These are phyloP conservation scores for Vanessa cardui DNA, from an alignment of 2,888 invertebrate genomes.

Conservation along the genomic window DNA sequence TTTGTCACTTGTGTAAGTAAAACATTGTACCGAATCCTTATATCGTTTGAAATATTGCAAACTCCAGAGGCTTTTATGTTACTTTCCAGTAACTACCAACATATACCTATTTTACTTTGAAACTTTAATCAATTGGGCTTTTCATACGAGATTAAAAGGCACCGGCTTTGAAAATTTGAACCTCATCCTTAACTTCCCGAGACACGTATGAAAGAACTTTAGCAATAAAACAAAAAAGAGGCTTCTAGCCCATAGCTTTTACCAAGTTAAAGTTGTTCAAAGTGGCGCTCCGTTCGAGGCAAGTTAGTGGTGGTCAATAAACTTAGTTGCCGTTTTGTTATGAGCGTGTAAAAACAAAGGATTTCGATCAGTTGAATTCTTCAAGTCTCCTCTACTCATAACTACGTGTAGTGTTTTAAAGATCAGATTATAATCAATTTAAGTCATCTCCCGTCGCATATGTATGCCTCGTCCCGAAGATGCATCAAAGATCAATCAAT, in stretches of 20 bases:
- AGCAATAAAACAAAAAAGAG: constrained; percentile 73
- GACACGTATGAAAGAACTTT: constrained; percentile 76
- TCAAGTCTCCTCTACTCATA: constrained; percentile 28
- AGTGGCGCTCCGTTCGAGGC: constrained; percentile 63
- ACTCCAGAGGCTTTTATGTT: background rate
- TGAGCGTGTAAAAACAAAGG: constrained; percentile 47
- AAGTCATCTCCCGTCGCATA: background rate
- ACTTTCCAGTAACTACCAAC: background rate
- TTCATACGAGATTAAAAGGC: constrained; percentile 40
- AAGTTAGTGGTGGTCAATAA: constrained; percentile 74
- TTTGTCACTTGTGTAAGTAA: constrained; percentile 10
- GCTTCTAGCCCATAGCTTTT: constrained; percentile 69
- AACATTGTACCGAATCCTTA: background rate
- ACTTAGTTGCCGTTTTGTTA: constrained; percentile 61
- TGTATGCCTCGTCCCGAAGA: too few relatives aligned
- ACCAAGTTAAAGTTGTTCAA: constrained; percentile 73
- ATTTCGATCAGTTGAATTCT: constrained; percentile 43
- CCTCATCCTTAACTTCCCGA: constrained; percentile 61
- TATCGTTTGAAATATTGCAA: background rate
- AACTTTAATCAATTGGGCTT: constrained; percentile 19
- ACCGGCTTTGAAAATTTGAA: constrained; percentile 50
- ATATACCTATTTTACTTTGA: background rate
- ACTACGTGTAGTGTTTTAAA: constrained; percentile 22
- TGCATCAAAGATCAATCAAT: too few relatives aligned
- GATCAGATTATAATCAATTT: constrained; percentile 19